Conservation (phyloP, 1,140 invertebrate species). For the Cheumatopsyche charites region DNA sequence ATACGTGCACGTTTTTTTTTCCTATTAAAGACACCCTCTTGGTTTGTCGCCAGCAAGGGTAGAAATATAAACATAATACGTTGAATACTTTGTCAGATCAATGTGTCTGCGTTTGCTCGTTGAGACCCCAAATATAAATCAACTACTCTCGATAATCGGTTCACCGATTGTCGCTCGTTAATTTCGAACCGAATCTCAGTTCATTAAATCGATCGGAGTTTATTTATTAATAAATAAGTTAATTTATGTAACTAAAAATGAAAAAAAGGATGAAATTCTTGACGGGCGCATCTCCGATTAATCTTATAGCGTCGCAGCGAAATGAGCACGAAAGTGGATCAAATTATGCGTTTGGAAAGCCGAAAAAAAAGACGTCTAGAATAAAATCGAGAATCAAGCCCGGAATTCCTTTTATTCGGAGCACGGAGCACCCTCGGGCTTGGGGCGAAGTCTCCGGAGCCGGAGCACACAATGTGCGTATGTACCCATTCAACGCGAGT, state of each 20-base stretch:
- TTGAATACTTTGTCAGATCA: slow-evolving; percentile 6
- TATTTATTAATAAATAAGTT: too few relatives aligned
- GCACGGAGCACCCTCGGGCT: background rate
- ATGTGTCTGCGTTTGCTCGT: slow-evolving; percentile 6
- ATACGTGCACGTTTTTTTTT: too few relatives aligned
- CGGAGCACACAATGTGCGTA: slow-evolving; percentile 16
- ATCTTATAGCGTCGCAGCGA: background rate
- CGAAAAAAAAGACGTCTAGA: background rate
- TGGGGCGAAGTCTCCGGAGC: slow-evolving; percentile 3
- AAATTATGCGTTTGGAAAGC: background rate
- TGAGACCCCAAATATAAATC: background rate
- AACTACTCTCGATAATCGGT: background rate
- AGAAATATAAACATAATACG: too few relatives aligned
- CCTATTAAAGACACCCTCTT: too few relatives aligned
- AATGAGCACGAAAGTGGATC: background rate
- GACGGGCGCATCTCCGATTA: slow-evolving; percentile 3
- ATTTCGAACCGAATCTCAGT: too few relatives aligned
- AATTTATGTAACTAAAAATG: too few relatives aligned
- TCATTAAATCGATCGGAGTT: too few relatives aligned
- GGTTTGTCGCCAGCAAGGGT: too few relatives aligned
- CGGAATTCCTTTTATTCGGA: background rate
- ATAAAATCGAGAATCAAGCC: too few relatives aligned
- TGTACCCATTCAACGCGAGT: slow-evolving; percentile 35
- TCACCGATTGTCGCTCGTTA: too few relatives aligned
- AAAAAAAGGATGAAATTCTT: background rate